Conservation (phyloP, 2,113 vertebrate genomes). For the Anser cygnoides region DNA sequence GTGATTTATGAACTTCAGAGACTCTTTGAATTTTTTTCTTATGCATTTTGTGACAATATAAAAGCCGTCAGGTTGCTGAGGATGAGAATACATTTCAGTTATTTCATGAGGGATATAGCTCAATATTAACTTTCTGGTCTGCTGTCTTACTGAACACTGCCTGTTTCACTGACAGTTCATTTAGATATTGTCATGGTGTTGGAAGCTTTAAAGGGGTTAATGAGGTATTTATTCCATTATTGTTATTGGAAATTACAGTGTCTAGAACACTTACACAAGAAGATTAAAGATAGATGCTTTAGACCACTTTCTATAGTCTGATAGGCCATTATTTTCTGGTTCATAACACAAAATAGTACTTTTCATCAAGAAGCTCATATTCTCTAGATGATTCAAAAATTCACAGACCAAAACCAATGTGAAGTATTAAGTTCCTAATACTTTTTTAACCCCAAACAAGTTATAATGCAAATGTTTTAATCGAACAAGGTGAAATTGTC, state of each 20-base stretch:
- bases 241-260: slow-evolving; percentile 76
- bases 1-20: neutral
- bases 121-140: slow-evolving; percentile 70
- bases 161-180: slow-evolving; percentile 72
- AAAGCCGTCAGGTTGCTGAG: slow-evolving; percentile 19
- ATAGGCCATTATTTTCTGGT: slow-evolving; percentile 82
- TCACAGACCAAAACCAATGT: slow-evolving; percentile 82
- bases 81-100: slow-evolving; percentile 44
- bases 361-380: slow-evolving; percentile 76
- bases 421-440: slow-evolving; percentile 71
- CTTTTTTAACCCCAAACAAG: slow-evolving; percentile 62
- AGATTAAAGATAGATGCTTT: slow-evolving; percentile 80
- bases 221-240: slow-evolving; percentile 70
- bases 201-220: slow-evolving; percentile 72
- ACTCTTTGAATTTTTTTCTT: neutral
- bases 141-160: slow-evolving; percentile 69
- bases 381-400: slow-evolving; percentile 85
- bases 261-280: slow-evolving; percentile 76
- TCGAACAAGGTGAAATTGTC: slow-evolving; percentile 31
- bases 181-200: slow-evolving; percentile 74
- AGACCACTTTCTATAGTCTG: slow-evolving; percentile 75
- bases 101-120: slow-evolving; percentile 42
- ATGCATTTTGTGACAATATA: neutral
- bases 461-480: slow-evolving; percentile 34
- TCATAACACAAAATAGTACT: slow-evolving; percentile 79